Evolutionary conservation across 2,888 invertebrate species (phyloP), one percentile per base, ranked within the genome.

Genomic region (Calliphora vomitoria): DNA sequence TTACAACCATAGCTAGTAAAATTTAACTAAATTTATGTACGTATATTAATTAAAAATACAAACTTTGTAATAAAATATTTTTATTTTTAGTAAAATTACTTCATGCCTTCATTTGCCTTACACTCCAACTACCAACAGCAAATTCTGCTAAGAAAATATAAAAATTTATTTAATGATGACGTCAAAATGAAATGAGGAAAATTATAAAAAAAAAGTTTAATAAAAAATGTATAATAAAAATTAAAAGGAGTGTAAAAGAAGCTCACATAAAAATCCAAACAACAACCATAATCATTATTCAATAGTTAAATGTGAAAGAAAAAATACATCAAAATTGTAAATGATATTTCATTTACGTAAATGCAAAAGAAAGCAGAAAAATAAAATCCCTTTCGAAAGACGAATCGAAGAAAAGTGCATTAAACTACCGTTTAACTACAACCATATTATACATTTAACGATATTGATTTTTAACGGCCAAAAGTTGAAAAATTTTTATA

Each of bases 391-490:
- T 10, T 62, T 31, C 20, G 13, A 8, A 10, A n/a, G 3, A 62
- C 62, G 60, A 78, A 47, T 72, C 10, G 47, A 18, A 47, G n/a
- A 18, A 64, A 82, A 72, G 66, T 69, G 15, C 72, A 78, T 53
- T 64, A 69, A 71, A 35, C n/a, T 83, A 55, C 1, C 25, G 25
- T 50, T 64, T 78, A 35, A 71, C 62, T 71, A 55, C 35, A 31
- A 35, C 8, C 71, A 60, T 71, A 75, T 80, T 75, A 76, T 66
- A 55, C 44, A 75, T 78, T 87, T 71, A 84, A 81, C 64, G 64
- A 76, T 78, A 87, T 87, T 87, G 87, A 87, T 78, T 81, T 68
- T 87, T 78, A 84, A 79, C 83, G 35, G 75, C 41, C 72, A 76
- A 83, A 76, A 76, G 80, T 53, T 58, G 80, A 71, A 75, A n/a